A percentile compares a stretch with the other conserved stretches of the same genome.
Evolutionary conservation across 2,797 vertebrate genomes (phyloP).

Genomic region (Acridotheres tristis): DNA sequence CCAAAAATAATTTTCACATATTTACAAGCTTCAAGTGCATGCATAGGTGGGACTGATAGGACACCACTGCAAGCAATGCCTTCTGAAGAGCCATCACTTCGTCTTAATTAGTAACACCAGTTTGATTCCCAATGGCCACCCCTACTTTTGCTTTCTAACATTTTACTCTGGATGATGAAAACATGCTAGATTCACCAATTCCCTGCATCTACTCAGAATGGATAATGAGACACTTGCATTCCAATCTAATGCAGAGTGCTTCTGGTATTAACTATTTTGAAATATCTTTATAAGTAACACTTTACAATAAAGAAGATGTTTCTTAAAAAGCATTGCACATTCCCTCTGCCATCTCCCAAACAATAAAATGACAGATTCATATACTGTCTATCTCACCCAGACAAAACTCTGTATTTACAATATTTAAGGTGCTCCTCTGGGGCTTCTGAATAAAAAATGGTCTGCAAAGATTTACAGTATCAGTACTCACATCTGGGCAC

Average conservation of each 20-base stretch:
- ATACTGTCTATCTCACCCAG: neutral
- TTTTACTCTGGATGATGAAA: neutral
- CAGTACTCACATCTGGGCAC: neutral
- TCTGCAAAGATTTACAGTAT: neutral
- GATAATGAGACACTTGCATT: neutral
- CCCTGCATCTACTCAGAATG: neutral
- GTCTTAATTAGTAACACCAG: neutral
- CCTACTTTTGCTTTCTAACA: neutral
- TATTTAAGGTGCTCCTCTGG: neutral
- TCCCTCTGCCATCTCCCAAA: neutral
- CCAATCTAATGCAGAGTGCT: neutral
- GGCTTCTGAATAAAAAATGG: neutral
- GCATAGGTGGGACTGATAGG: neutral
- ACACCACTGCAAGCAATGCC: rapidly evolving
- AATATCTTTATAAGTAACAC: neutral
- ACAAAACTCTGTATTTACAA: neutral
- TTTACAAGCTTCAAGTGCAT: neutral
- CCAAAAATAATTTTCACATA: neutral
- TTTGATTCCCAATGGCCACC: neutral
- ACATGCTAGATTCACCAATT: neutral
- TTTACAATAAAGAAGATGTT: neutral
- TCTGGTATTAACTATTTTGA: neutral
- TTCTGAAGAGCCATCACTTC: neutral
- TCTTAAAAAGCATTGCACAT: neutral
- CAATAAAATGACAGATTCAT: neutral